Evolutionary conservation across 2,797 vertebrate species (phyloP).

Genomic region (Pangasius djambal): DNA sequence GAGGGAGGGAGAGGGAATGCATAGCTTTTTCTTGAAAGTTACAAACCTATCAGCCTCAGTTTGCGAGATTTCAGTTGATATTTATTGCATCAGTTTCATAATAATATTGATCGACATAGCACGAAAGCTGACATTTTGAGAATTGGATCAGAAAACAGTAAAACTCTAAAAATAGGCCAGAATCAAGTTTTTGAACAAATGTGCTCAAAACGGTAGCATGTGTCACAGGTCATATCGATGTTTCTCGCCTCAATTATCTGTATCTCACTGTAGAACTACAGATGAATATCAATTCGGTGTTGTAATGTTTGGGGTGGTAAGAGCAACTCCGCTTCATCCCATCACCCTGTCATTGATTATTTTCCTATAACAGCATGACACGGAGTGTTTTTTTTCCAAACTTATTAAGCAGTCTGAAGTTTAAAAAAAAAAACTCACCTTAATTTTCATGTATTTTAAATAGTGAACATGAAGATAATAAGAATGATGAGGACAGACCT

Average conservation of each 20-base stretch:
- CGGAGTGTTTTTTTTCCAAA: neutral
- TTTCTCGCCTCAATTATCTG: neutral
- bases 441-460: neutral
- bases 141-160: neutral
- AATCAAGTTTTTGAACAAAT: neutral
- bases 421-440: neutral
- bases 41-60: neutral
- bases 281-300: neutral
- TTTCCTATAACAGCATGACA: neutral
- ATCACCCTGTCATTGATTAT: neutral
- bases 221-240: neutral
- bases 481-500: neutral
- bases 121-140: neutral
- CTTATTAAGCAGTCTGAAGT: neutral
- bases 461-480: neutral
- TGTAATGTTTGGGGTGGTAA: neutral
- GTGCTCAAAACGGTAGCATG: neutral
- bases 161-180: neutral
- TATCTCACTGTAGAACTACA: neutral
- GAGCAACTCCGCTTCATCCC: neutral
- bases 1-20: too few relatives aligned
- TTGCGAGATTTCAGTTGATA: neutral
- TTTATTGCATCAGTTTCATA: conserved; percentile 27
- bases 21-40: neutral
- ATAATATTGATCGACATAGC: neutral